Base-by-base conservation (phyloP, 2,113 vertebrate genomes). In the Anolis sagrei region DNA sequence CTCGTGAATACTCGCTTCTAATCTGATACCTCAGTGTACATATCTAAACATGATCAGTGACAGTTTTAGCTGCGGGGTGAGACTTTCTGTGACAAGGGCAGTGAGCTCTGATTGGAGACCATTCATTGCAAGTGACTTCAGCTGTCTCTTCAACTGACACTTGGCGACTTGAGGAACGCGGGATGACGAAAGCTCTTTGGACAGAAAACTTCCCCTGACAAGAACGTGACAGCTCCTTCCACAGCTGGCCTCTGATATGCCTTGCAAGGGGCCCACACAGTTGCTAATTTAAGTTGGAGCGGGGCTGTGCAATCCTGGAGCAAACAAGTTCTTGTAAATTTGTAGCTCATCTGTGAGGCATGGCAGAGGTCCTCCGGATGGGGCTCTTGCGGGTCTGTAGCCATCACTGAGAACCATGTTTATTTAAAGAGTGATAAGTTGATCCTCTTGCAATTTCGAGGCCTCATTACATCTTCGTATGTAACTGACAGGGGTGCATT, bases 71-170 rank as follows among this genome's bases (percentile, higher is more conserved):
- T 97, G 96, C 95, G 92, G 97, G 97, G 96, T 96, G 97, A 97
- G 97, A 96, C 96, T 97, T 96, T 97, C 97, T 97, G 96, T 98
- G 98, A 98, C 98, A 98, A 98, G 97, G 97, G 97, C 97, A 97
- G 97, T 97, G 97, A 97, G 97, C 91, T 96, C 97, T 98, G 97
- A 98, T 98, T 98, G 98, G 98, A 98, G 97, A 97, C 96, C 97
- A 98, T 97, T 97, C 97, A 96, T 97, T 98, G 97, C 97, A 97
- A 97, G 97, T 97, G 97, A 97, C 97, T 98, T 96, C 97, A 97
- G 97, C 98, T 98, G 97, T 98, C 97, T 98, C 96, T 97, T 96
- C 96, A 95, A 97, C 97, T 99, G 98, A 98, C 98, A 98, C 97
- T 96, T 97, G 96, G 97, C 97, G 98, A 97, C 97, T 96, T 96